Percentiles rank a stretch among this genome's conserved stretches.
phyloP scores from a whole-genome alignment of 2,113 vertebrate genomes.

The Empidonax traillii region DNA sequence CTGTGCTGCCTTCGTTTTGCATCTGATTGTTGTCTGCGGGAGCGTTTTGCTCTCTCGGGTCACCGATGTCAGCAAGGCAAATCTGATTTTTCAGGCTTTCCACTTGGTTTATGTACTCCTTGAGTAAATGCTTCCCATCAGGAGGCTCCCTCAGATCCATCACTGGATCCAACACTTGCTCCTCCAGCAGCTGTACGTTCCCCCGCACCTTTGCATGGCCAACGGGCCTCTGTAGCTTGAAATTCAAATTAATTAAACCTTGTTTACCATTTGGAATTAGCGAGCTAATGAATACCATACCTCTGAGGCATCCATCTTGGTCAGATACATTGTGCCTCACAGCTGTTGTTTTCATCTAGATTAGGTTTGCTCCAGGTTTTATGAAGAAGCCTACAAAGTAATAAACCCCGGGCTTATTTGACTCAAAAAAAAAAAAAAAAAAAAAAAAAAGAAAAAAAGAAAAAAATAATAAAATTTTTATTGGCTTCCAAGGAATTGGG shows the following conservation, averaged over 20 bases:
- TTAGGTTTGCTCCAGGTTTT: conserved; percentile 48
- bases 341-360: conserved; percentile 58
- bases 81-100: background rate
- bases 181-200: background rate
- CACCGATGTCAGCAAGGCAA: background rate
- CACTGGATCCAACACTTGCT: background rate
- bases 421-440: background rate
- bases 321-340: conserved; percentile 47
- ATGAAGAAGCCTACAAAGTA: conserved; percentile 39
- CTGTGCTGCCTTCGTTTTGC: background rate
- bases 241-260: conserved; percentile 69
- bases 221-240: background rate
- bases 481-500: conserved; percentile 58
- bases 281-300: conserved; percentile 59
- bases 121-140: background rate
- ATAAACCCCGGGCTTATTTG: conserved; percentile 43
- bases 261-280: conserved; percentile 63
- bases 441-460: background rate
- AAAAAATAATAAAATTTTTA: conserved; percentile 53
- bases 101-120: background rate
- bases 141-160: background rate
- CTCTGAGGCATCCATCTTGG: conserved; percentile 66
- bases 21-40: background rate
- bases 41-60: background rate
- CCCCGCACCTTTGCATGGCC: background rate